Base-by-base conservation (phyloP, 1,140 invertebrate species). In the Ceratina calcarata region DNA sequence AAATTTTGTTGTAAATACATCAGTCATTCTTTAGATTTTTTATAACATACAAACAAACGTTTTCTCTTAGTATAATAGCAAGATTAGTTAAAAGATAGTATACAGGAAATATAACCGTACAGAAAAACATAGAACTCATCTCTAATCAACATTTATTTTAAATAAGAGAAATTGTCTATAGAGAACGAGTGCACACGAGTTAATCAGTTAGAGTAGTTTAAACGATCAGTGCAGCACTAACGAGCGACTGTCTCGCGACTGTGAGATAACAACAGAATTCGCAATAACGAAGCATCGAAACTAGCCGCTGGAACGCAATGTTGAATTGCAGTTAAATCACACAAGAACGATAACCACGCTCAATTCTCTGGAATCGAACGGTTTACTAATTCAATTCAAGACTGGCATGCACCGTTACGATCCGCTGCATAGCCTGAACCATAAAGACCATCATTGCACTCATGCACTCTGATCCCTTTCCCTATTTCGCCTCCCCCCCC, bases 381-480 rank as follows among this genome's bases (percentile, higher is more conserved):
- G 57, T 61, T 45, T 61, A 67, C 45, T 71, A 71, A 78, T 78
- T 78, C 64, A 62, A 78, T 78, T 20, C 58, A 55, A 18, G 67
- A 22, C 70, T 24, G 27, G 45, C 51, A 70, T 32, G 67, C 53
- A n/a, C 3, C 24, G 22, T 45, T 78, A 64, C 51, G 32, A 49
- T 18, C 8, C 16, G 15, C 16, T 45, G 37, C 3, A 51, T 24
- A 16, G 3, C 18, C 37, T 65, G 16, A 20, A 16, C 13, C 4
- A 53, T 62, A 22, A 77, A 70, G 57, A 61, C 66, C 55, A 69
- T 62, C 53, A n/a, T 24, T 20, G 45, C 13, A n/a, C n/a, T 32
- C 27, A 2, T 32, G 27, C 27, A 32, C 27, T 32, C 27, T 32
- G 27, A 32, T 32, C 51, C 37, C 6, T 45, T 45, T 45, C 6